phyloP scores from a whole-genome alignment of 2,888 invertebrate genomes.

The Ophion costatus region DNA sequence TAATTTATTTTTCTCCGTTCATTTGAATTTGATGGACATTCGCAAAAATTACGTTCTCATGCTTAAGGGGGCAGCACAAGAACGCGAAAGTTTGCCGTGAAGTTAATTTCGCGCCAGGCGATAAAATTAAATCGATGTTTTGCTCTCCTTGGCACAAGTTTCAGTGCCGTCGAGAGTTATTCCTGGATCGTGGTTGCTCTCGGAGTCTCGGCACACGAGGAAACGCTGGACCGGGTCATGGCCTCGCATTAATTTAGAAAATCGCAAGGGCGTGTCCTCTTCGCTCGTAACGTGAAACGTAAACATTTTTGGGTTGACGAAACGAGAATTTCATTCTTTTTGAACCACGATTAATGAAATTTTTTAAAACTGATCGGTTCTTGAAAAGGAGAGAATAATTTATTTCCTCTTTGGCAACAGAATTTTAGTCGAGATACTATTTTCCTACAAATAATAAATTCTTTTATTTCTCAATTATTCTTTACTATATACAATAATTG shows the following conservation, averaged over 20 bases:
- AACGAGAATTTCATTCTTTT: background rate
- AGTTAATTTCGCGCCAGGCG: constrained; percentile 46
- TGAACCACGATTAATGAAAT: background rate
- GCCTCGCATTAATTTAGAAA: constrained; percentile 67
- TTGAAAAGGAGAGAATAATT: background rate
- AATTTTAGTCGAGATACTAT: background rate
- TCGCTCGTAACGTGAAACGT: background rate
- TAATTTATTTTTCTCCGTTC: too few species aligned
- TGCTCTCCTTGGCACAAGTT: constrained; percentile 75
- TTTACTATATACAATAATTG: background rate
- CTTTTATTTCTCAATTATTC: background rate
- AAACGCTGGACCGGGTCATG: constrained; percentile 72
- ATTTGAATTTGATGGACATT: background rate
- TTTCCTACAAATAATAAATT: background rate
- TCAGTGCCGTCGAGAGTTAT: constrained; percentile 69
- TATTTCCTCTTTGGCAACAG: background rate
- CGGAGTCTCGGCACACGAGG: constrained; percentile 39
- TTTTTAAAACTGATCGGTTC: background rate
- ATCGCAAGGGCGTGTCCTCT: constrained; percentile 56
- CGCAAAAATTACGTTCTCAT: background rate
- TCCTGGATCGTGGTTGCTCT: constrained; percentile 69
- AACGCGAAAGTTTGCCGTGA: constrained; percentile 43
- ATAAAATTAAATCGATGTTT: constrained; percentile 71
- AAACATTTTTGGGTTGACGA: background rate
- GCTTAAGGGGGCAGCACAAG: background rate